Base-by-base conservation (phyloP, 64 coral and sea anemone genomes). In the Actinia equina region DNA sequence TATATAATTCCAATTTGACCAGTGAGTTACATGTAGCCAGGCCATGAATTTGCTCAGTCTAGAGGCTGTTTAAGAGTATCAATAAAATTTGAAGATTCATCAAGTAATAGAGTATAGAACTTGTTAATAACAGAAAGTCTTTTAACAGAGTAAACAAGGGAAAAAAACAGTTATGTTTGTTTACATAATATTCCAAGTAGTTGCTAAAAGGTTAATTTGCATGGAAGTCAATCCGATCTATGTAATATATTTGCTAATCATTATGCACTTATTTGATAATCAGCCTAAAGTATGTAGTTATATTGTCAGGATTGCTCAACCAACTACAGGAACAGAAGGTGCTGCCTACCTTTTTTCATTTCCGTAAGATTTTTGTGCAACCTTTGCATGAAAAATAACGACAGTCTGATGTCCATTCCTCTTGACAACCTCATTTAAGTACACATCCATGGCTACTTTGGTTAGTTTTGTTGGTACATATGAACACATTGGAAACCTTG, bases 271-370 rank as follows among this genome's bases (percentile, higher is more conserved):
- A 6, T 8, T 1, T 49, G 0, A 49, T 49, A 49, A 2, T 8
- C 46, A 49, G 46, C 7, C 46, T 49, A 49, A 49, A 49, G 46
- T 49, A 49, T 49, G 46, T 49, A 49, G 46, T 49, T 4, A 8
- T 49, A 49, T 49, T 49, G 2, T 2, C 7, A 8, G 46, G 46
- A 49, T 49, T 49, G 46, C 55, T 12, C 13, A 7, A 16, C 55
- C 11, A 57, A 57, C 15, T 6, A 65, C 5, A 65, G 17, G 62
- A 65, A 65, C 2, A 57, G 55, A 12, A 65, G 5, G 22, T 74
- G 15, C 42, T 80, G 95, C 97, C 97, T 80, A 99, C 97, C 97
- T 91, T 99, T 93, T 99, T 49, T 99, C 97, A 87, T 99, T 99
- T 60, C 97, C 97, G 86, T 99, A 99, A 44, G 97, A 99, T 80